Conservation (phyloP, 2,113 vertebrate species). For the Porphyrio hochstetteri region DNA sequence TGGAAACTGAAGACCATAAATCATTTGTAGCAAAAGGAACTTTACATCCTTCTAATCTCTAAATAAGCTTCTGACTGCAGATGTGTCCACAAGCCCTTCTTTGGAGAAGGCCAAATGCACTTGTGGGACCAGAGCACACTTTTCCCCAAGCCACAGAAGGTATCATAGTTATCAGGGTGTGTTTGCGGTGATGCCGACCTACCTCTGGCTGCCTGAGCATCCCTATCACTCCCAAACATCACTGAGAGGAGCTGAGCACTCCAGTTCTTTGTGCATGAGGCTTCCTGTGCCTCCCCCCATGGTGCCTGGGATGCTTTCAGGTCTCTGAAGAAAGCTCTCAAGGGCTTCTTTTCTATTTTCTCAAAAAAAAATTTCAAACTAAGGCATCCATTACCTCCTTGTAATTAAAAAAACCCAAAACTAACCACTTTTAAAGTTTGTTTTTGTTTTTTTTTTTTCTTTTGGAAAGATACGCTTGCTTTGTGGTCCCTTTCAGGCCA, state of each 20-base stretch:
- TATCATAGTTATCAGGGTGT: not conserved
- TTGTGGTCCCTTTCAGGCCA: not conserved
- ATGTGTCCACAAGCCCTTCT: accelerated
- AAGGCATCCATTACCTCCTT: not conserved
- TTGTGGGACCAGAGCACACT: not conserved
- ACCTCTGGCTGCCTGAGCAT: not conserved
- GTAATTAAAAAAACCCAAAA: too few species aligned
- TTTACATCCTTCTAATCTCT: not conserved
- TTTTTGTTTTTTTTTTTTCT: not conserved
- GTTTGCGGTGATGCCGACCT: accelerated
- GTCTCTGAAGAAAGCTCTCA: not conserved
- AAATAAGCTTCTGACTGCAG: not conserved
- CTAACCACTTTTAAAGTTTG: too few species aligned
- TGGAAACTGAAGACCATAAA: not conserved
- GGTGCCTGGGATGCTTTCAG: not conserved
- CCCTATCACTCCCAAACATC: not conserved
- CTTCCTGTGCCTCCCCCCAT: not conserved
- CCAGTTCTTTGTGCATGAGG: accelerated
- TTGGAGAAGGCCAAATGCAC: accelerated
- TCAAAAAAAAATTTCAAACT: not conserved
- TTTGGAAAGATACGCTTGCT: not conserved
- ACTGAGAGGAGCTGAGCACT: accelerated
- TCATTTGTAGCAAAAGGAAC: not conserved
- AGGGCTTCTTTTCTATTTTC: not conserved
- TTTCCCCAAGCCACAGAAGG: not conserved